These are phyloP conservation scores for Drosophila funebris DNA, from an alignment of 1,140 invertebrate species.

Conservation along the genomic window DNA sequence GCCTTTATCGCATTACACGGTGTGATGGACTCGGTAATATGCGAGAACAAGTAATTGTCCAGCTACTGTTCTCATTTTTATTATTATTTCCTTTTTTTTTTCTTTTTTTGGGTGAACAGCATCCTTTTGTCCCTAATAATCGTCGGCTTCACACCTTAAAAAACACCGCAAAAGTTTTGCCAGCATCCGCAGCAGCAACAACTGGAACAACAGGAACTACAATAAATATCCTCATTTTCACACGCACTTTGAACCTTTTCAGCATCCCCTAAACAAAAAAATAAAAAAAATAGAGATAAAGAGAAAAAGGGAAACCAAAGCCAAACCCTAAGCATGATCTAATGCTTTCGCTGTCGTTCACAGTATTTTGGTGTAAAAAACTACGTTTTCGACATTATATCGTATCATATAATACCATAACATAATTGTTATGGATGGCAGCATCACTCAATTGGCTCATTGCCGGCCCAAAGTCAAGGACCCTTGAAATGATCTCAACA, in stretches of 20 bases:
- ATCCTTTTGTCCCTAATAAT: conserved; percentile 55
- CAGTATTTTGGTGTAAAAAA: conserved; percentile 76
- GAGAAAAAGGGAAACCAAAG: conserved; percentile 13
- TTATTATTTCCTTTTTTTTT: too few relatives aligned
- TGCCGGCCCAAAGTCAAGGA: conserved; percentile 70
- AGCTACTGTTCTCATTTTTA: conserved; percentile 10
- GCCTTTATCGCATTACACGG: conserved; percentile 73
- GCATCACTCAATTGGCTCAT: conserved; percentile 70
- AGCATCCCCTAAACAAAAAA: conserved; percentile 28
- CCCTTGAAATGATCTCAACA: conserved; percentile 78
- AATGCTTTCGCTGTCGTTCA: conserved; percentile 15
- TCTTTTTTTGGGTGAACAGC: conserved; percentile 9
- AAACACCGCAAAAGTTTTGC: conserved; percentile 60
- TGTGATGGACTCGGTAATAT: conserved; percentile 11
- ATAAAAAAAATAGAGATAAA: background rate
- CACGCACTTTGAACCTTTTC: conserved; percentile 77
- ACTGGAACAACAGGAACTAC: conserved; percentile 39
- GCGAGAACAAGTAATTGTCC: conserved; percentile 29
- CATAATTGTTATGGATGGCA: conserved; percentile 68
- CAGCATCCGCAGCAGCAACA: conserved; percentile 54
- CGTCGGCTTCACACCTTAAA: conserved; percentile 65
- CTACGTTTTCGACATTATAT: conserved; percentile 68
- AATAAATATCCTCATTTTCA: conserved; percentile 70
- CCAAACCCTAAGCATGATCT: conserved; percentile 68
- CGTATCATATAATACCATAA: conserved; percentile 63